Evolutionary conservation across 2,797 vertebrate genomes (phyloP).

Genomic region (Heteromormyrus szaboi): DNA sequence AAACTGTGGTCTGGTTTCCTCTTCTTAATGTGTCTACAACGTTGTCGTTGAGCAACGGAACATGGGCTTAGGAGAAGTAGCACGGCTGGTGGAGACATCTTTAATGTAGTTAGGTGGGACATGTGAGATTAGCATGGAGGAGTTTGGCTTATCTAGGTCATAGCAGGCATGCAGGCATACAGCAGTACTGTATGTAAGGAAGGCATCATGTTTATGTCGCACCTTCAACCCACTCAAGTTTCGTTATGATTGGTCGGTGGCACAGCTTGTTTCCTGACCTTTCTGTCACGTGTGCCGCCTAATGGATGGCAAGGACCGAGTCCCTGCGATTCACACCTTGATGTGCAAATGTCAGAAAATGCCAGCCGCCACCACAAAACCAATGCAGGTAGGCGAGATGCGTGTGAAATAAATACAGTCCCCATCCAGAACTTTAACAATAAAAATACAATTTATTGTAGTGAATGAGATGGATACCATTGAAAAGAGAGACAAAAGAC

Average conservation of each 20-base stretch:
- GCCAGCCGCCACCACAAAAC: not conserved
- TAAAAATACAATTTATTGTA: constrained; percentile 6
- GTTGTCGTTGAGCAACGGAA: not conserved
- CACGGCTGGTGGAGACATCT: not conserved
- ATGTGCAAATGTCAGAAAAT: not conserved
- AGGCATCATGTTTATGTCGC: not conserved
- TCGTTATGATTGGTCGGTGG: not conserved
- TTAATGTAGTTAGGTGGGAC: not conserved
- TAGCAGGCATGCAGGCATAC: not conserved
- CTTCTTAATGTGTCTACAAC: not conserved
- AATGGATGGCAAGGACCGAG: not conserved
- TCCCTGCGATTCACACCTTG: not conserved
- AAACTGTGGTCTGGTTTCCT: constrained; percentile 5
- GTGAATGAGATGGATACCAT: not conserved
- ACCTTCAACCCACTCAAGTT: constrained; percentile 12
- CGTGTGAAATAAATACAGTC: not conserved
- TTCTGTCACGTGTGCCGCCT: not conserved
- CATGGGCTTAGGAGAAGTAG: not conserved
- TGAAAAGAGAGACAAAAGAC: not conserved
- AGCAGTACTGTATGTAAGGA: not conserved
- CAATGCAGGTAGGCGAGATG: not conserved
- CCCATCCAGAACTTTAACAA: not conserved
- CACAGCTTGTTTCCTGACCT: constrained; percentile 2
- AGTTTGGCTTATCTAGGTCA: not conserved
- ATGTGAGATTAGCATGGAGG: not conserved